phyloP scores from a whole-genome alignment of 2,113 vertebrate species.

The Caretta caretta region DNA sequence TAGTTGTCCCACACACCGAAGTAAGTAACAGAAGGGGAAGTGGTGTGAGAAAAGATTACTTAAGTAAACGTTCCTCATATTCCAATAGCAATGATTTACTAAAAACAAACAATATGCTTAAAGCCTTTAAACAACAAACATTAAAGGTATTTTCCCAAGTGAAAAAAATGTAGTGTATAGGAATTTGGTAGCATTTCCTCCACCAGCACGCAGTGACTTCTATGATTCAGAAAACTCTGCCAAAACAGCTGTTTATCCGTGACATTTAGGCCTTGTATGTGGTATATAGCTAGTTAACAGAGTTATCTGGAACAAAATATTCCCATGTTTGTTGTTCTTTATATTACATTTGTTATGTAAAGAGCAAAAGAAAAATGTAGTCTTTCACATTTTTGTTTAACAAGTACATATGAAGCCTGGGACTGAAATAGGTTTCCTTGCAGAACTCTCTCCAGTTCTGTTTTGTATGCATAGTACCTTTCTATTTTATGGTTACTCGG shows the following conservation, averaged over 20 bases:
- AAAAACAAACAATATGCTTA: neutral
- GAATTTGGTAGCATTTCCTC: neutral
- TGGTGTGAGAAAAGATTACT: neutral
- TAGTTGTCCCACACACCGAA: neutral
- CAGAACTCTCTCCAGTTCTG: neutral
- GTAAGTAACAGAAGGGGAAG: neutral
- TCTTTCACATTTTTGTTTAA: neutral
- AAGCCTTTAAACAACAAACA: neutral
- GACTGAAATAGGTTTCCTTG: neutral
- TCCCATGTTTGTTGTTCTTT: neutral
- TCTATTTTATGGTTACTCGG: neutral
- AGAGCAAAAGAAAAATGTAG: neutral
- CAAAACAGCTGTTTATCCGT: neutral
- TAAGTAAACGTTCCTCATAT: neutral
- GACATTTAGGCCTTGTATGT: neutral
- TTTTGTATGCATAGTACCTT: neutral
- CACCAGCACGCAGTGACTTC: neutral
- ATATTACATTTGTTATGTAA: neutral
- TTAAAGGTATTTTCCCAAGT: neutral
- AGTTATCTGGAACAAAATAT: rapidly evolving
- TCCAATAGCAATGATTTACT: neutral
- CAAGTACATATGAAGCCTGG: too few relatives aligned
- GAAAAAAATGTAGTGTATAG: neutral
- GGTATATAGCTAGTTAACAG: rapidly evolving
- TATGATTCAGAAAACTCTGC: neutral